Base-by-base conservation (phyloP, 2,888 invertebrate genomes). In the Polia nebulosa region DNA sequence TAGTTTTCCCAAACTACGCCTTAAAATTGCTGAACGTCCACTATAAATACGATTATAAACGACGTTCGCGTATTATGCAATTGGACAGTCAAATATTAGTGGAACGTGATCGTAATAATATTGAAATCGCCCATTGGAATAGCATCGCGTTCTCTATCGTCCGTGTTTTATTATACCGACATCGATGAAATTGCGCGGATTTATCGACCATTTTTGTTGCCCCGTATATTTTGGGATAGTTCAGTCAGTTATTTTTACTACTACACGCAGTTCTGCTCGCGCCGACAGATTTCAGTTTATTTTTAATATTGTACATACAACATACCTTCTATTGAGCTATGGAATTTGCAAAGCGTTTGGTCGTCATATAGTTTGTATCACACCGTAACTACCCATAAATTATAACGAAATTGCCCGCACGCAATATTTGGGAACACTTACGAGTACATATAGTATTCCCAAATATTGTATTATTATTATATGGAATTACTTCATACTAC, bases 81-180 rank as follows among this genome's bases (percentile, higher is more conserved):
- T 86, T 84, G 87, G 84, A 83, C 83, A 81, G 86, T 88, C 90
- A 90, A 91, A 91, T 91, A 90, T 91, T 91, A 91, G 89, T 85
- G 70, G 88, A 88, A 89, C 90, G 90, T 91, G 91, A 89, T 88
- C 89, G 87, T 87, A 88, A 90, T 90, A 88, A 86, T 80, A 78
- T 82, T 72, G 76, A 83, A 81, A 71, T 74, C 69, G 72, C 61
- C 68, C 73, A 77, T 76, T 78, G 83, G 82, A 83, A 86, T 78
- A 81, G 82, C 83, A 83, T 76, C 81, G 84, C 81, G 78, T 65
- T 71, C 78, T 80, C 67, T 74, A 73, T 78, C 75, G 73, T 66
- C 65, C 68, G 65, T 72, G 73, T 81, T 81, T 81, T 76, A 81
- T 72, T 68, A 79, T 71, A 77, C 70, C 64, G 74, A 82, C 78